These are phyloP conservation scores for Drosophila miranda DNA, from an alignment of 1,140 invertebrate genomes.

Conservation along the genomic window DNA sequence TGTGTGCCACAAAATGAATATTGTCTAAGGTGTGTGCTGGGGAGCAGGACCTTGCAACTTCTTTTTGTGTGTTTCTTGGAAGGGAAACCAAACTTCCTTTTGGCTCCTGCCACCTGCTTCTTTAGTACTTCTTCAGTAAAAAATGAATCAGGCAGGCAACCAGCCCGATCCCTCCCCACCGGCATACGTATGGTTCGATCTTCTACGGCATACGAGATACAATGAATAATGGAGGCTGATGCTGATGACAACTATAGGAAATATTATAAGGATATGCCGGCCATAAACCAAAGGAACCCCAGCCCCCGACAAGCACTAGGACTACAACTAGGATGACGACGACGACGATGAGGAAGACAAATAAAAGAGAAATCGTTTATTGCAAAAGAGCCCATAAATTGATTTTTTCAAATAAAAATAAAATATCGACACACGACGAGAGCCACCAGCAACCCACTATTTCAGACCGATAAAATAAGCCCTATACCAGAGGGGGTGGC, in stretches of 20 bases:
- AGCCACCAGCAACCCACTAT: neutral
- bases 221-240: constrained; percentile 61
- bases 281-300: constrained; percentile 62
- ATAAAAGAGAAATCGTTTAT: constrained; percentile 81
- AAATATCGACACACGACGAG: constrained; percentile 63
- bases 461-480: constrained; percentile 69
- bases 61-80: constrained; percentile 21
- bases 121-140: constrained; percentile 33
- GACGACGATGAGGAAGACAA: constrained; percentile 54
- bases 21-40: constrained; percentile 5
- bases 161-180: constrained; percentile 5
- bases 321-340: neutral
- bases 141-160: constrained; percentile 35
- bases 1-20: constrained; percentile 19
- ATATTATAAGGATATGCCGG: constrained; percentile 78
- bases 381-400: constrained; percentile 79
- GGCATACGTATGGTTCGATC: neutral
- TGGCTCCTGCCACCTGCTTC: constrained; percentile 7
- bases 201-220: constrained; percentile 8
- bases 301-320: too few relatives aligned
- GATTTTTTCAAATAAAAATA: constrained; percentile 81
- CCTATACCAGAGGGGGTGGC: constrained; percentile 45
- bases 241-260: constrained; percentile 76
- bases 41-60: constrained; percentile 32
- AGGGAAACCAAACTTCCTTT: constrained; percentile 28